phyloP scores from a whole-genome alignment of 1,140 invertebrate genomes.

The Phymorhynchus buccinoides region DNA sequence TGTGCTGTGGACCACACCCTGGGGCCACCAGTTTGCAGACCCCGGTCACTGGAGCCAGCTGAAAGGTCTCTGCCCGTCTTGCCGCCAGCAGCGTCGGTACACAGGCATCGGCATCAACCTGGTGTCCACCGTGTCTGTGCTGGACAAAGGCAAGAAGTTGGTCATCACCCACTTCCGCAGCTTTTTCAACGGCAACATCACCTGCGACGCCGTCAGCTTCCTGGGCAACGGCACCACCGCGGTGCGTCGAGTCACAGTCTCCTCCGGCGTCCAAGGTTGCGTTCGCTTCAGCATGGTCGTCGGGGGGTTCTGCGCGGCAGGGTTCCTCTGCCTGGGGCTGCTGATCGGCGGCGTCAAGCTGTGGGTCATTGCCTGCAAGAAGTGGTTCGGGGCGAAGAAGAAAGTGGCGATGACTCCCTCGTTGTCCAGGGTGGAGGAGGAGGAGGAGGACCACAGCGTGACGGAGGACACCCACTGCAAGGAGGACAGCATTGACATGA shows the following conservation, averaged over 20 bases:
- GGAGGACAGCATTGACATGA: conserved; percentile 40
- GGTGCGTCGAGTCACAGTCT: conserved; percentile 44
- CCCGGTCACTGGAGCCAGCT: conserved; percentile 24
- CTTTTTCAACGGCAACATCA: conserved; percentile 59
- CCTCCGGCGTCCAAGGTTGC: conserved; percentile 32
- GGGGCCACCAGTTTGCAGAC: conserved; percentile 57
- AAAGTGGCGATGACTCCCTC: background rate
- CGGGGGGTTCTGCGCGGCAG: conserved; percentile 48
- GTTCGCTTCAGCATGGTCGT: conserved; percentile 52
- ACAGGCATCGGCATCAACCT: conserved; percentile 41
- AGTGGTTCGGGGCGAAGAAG: conserved; percentile 1
- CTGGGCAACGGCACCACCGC: conserved; percentile 54
- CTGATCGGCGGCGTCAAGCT: conserved; percentile 56
- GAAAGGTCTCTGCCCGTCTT: conserved; percentile 33
- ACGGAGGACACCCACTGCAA: conserved; percentile 28
- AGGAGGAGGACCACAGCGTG: background rate
- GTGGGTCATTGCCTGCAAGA: conserved; percentile 30
- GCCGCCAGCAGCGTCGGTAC: conserved; percentile 36
- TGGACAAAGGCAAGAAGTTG: conserved; percentile 42
- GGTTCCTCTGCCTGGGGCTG: conserved; percentile 52
- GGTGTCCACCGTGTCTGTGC: conserved; percentile 37
- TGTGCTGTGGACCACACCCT: conserved; percentile 64
- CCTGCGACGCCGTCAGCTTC: conserved; percentile 59
- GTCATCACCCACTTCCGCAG: conserved; percentile 57
- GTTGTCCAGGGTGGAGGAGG: background rate